Conservation (phyloP, 2,888 invertebrate genomes). For the Argyresthia goedartella region DNA sequence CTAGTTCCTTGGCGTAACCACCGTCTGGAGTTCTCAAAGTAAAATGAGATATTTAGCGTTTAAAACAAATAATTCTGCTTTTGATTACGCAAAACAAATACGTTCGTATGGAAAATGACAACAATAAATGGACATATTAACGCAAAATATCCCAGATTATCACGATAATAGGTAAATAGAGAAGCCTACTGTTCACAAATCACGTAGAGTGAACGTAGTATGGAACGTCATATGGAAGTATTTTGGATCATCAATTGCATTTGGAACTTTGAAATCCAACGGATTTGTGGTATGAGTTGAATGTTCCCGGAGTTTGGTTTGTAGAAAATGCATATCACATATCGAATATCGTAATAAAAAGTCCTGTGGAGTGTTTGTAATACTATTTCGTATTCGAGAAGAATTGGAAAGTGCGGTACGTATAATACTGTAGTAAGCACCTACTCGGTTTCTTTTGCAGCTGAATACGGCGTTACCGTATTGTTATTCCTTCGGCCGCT, state of each 20-base stretch:
- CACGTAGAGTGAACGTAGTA: background rate
- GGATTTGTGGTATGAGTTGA: background rate
- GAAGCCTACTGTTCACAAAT: no score
- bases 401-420: slow-evolving; percentile 35
- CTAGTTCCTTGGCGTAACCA: no score
- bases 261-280: background rate
- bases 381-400: slow-evolving; percentile 38
- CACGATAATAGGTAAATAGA: no score
- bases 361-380: slow-evolving; percentile 11
- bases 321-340: background rate
- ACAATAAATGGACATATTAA: no score
- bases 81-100: no score
- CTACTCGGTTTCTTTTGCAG: slow-evolving; percentile 48
- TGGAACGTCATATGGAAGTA: no score
- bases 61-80: no score
- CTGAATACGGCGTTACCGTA: slow-evolving; percentile 44
- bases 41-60: no score
- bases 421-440: slow-evolving; percentile 26
- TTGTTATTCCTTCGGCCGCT: slow-evolving; percentile 54
- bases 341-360: background rate
- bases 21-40: no score
- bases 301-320: background rate
- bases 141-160: no score
- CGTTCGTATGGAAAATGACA: no score
- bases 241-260: background rate